A percentile compares a stretch with the other conserved stretches of the same genome.
Conservation (phyloP, 2,113 vertebrate genomes). For the Silurus meridionalis region DNA sequence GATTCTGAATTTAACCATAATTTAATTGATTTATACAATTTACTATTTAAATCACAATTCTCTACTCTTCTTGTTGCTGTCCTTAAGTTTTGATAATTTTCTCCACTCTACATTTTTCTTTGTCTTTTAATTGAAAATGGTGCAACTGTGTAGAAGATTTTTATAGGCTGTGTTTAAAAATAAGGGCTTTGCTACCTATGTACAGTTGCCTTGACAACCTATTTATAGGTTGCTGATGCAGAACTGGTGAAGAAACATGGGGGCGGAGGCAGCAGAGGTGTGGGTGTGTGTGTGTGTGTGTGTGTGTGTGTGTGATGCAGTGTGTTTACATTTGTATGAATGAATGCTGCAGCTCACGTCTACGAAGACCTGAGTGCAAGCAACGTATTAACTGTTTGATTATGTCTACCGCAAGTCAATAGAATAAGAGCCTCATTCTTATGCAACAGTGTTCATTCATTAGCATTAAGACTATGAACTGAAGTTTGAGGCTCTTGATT, state of each 20-base stretch:
- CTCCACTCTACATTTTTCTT: background rate
- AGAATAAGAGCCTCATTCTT: background rate
- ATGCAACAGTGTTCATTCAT: background rate
- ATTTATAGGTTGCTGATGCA: constrained; percentile 28
- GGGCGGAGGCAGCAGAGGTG: background rate
- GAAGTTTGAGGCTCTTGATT: background rate
- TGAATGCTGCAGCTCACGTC: background rate
- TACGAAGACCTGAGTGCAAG: background rate
- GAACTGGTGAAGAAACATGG: background rate
- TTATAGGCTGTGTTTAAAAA: background rate
- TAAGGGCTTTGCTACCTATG: background rate
- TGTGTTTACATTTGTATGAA: background rate
- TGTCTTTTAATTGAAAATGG: background rate
- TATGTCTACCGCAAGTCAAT: background rate
- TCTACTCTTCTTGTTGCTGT: background rate
- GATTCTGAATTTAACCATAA: background rate
- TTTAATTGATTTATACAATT: background rate
- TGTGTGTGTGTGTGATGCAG: background rate
- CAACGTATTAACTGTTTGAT: background rate
- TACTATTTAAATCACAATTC: background rate
- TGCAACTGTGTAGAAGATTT: background rate
- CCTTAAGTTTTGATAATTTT: background rate
- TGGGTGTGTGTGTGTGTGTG: background rate
- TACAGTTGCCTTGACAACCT: constrained; percentile 35
- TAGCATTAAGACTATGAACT: background rate